These are phyloP conservation scores for Nettapus auritus DNA, from an alignment of 2,113 vertebrate species.

Conservation along the genomic window DNA sequence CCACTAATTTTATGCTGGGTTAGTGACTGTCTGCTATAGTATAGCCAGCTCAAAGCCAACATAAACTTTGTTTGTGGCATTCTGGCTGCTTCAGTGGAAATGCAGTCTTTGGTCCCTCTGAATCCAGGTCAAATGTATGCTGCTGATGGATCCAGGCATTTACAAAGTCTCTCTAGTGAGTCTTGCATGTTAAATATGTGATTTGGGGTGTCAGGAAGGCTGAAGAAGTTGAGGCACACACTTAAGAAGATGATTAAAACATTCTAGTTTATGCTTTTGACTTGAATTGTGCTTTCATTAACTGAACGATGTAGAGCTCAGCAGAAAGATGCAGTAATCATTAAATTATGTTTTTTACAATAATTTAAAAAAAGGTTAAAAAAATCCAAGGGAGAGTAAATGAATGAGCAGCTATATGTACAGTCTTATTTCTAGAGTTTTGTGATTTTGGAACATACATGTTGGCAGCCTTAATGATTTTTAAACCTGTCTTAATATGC, in stretches of 20 bases:
- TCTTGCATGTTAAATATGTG: rapidly evolving
- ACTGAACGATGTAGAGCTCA: rapidly evolving
- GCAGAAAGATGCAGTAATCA: background rate
- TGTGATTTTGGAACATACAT: background rate
- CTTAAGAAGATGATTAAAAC: background rate
- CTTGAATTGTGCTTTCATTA: background rate
- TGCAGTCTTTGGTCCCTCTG: background rate
- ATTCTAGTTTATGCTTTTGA: background rate
- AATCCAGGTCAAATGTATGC: background rate
- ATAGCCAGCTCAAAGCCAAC: background rate
- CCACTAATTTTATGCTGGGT: background rate
- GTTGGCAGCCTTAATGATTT: background rate
- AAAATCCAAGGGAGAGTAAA: background rate
- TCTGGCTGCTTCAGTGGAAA: background rate
- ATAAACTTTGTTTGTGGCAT: background rate
- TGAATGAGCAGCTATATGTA: background rate
- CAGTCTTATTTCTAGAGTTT: background rate
- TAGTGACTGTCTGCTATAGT: background rate
- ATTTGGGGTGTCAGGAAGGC: background rate
- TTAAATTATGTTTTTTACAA: background rate
- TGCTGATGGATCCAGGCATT: rapidly evolving
- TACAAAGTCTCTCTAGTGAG: background rate
- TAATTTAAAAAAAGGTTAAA: background rate
- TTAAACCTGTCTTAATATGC: background rate
- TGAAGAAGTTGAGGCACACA: background rate